phyloP scores from a whole-genome alignment of 1,140 invertebrate species.

The Araneus ventricosus region DNA sequence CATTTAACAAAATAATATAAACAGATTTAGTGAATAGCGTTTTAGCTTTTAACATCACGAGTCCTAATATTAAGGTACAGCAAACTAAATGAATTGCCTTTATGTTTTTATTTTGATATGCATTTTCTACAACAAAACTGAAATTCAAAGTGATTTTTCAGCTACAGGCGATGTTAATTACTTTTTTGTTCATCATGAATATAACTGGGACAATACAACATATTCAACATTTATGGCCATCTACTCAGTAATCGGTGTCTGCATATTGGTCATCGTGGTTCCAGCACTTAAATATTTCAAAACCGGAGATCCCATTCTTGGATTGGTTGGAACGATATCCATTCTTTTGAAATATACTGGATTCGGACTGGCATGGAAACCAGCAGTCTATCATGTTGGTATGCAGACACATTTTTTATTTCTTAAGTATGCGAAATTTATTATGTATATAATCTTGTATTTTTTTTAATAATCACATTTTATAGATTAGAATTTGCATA shows the following conservation, averaged over 20 bases:
- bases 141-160: not conserved
- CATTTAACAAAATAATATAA: too few species aligned
- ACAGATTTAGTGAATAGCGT: too few species aligned
- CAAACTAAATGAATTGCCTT: too few species aligned
- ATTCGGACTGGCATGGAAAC: not conserved
- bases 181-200: not conserved
- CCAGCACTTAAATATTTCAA: not conserved
- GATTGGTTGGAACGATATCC: slow-evolving; percentile 9
- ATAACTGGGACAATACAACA: slow-evolving; percentile 44
- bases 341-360: not conserved
- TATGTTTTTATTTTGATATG: not conserved
- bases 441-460: not conserved
- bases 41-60: too few species aligned
- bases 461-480: not conserved
- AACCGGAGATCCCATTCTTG: not conserved
- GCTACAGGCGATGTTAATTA: not conserved
- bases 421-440: not conserved
- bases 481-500: not conserved
- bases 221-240: slow-evolving; percentile 3
- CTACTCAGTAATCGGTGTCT: not conserved
- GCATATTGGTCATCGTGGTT: not conserved
- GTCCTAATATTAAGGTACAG: too few species aligned
- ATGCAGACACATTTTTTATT: not conserved
- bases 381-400: not conserved
- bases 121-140: not conserved